Evolutionary conservation across 2,113 vertebrate species (phyloP).

Genomic region (Microtus pennsylvanicus): DNA sequence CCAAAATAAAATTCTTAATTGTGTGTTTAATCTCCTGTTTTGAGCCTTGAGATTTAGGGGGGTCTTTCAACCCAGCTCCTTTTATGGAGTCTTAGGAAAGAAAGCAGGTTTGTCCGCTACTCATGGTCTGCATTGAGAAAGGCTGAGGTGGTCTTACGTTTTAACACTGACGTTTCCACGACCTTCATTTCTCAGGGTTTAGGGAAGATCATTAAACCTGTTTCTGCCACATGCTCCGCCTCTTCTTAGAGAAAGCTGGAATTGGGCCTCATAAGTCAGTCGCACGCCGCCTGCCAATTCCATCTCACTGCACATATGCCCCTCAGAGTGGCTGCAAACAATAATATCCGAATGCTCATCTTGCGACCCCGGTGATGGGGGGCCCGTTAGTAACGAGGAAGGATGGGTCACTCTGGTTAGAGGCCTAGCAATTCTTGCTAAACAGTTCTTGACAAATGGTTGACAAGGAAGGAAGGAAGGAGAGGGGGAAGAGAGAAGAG

Average conservation of each 20-base stretch:
- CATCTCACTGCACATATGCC: background rate
- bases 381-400: background rate
- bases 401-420: background rate
- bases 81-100: background rate
- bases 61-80: constrained; percentile 1
- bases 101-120: background rate
- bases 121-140: background rate
- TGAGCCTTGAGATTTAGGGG: background rate
- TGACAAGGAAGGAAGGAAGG: background rate
- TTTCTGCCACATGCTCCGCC: background rate
- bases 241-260: constrained; percentile 39
- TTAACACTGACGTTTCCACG: constrained; percentile 24
- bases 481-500: background rate
- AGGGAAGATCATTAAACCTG: background rate
- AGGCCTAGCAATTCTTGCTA: background rate
- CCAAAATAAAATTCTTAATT: constrained; percentile 35
- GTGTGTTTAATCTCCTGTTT: background rate
- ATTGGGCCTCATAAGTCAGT: background rate
- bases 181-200: background rate
- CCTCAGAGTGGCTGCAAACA: background rate
- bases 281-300: background rate
- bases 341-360: background rate
- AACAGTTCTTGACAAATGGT: constrained; percentile 3
- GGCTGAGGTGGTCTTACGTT: background rate
- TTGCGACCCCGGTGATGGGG: background rate